A percentile compares a stretch with the other conserved stretches of the same genome.
Evolutionary conservation across 1,140 invertebrate genomes (phyloP).

Genomic region (Bradysia coprophila): DNA sequence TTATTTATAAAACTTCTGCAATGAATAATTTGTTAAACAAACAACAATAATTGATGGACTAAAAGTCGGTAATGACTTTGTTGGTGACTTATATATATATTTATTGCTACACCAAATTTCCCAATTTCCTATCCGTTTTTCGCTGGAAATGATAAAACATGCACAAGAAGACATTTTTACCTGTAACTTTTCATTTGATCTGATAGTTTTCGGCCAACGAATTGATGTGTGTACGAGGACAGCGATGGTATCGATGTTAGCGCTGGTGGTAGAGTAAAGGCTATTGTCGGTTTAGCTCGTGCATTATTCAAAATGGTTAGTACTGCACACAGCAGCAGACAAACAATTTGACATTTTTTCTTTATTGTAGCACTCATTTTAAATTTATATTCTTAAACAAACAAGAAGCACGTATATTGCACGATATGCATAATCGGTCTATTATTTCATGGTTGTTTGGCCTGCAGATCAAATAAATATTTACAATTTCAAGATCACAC

Average conservation of each 20-base stretch:
- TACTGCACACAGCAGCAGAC: constrained; percentile 11
- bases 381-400: no score
- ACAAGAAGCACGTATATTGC: no score
- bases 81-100: neutral
- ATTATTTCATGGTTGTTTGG: no score
- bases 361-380: neutral
- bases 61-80: neutral
- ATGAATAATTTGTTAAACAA: no score
- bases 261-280: constrained; percentile 18
- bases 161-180: constrained; percentile 8
- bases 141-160: neutral
- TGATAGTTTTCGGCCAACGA: constrained; percentile 17
- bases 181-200: constrained; percentile 24
- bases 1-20: no score
- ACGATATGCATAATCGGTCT: no score
- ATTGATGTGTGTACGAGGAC: constrained; percentile 21
- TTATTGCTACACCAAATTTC: neutral
- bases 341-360: constrained; percentile 9
- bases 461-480: no score
- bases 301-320: constrained; percentile 15
- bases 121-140: no score
- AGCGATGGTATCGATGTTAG: constrained; percentile 15
- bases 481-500: no score
- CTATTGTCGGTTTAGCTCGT: constrained; percentile 18
- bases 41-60: no score